Evolutionary conservation across 1,140 invertebrate genomes (phyloP).

Genomic region (Bombus turneri): DNA sequence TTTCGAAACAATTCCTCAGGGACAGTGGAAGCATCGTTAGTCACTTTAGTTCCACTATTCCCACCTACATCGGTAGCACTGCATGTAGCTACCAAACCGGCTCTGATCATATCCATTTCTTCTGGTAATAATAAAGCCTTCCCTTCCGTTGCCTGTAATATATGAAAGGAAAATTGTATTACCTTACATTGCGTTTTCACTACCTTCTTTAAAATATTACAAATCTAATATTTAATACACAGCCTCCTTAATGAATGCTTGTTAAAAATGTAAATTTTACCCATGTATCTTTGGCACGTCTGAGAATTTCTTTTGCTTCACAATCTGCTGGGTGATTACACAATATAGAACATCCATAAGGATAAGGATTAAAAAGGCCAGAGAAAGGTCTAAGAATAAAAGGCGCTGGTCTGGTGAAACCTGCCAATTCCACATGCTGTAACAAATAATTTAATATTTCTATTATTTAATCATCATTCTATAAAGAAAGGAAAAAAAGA

Average conservation of each 20-base stretch:
- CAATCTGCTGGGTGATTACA: slow-evolving; percentile 91
- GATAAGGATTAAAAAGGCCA: slow-evolving; percentile 90
- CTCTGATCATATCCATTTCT: slow-evolving; percentile 82
- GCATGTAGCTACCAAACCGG: slow-evolving; percentile 73
- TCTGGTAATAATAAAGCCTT: slow-evolving; percentile 81
- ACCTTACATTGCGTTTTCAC: rapidly evolving
- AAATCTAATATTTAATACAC: neutral
- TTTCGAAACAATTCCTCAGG: slow-evolving; percentile 85
- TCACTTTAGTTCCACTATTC: slow-evolving; percentile 33
- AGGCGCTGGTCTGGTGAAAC: slow-evolving; percentile 83
- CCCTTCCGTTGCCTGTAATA: slow-evolving; percentile 78
- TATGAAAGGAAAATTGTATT: neutral
- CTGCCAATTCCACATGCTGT: slow-evolving; percentile 77
- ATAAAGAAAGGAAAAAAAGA: too few relatives aligned
- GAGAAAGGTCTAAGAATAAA: slow-evolving; percentile 89
- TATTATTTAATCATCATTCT: neutral
- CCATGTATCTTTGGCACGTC: slow-evolving; percentile 88
- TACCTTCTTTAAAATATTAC: neutral
- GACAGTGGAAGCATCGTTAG: slow-evolving; percentile 73
- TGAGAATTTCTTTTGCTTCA: slow-evolving; percentile 88
- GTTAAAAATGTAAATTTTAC: slow-evolving; percentile 73
- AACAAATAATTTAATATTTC: slow-evolving; percentile 18
- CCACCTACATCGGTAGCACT: slow-evolving; percentile 27
- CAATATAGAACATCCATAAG: slow-evolving; percentile 89
- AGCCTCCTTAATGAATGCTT: neutral